Conservation (phyloP, 1,140 invertebrate genomes). For the Lordiphosa collinella region DNA sequence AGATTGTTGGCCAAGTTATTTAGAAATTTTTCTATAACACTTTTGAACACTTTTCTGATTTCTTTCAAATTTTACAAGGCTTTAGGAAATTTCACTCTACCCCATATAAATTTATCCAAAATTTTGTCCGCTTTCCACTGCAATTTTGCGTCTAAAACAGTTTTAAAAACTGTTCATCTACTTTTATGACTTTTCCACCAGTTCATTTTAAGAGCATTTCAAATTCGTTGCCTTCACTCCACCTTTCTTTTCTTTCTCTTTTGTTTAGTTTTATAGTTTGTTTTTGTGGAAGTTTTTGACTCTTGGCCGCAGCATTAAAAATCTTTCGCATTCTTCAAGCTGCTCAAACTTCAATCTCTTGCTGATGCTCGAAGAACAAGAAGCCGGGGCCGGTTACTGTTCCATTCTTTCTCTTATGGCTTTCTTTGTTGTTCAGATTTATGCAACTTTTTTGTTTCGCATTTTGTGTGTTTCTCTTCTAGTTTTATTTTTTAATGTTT, state of each 20-base stretch:
- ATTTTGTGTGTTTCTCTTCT: slow-evolving; percentile 15
- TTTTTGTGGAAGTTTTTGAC: slow-evolving; percentile 33
- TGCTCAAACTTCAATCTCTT: slow-evolving; percentile 11
- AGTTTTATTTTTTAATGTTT: slow-evolving; percentile 52
- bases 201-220: no score
- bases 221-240: no score
- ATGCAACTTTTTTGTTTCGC: slow-evolving; percentile 57
- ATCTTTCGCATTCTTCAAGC: slow-evolving; percentile 56
- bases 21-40: no score
- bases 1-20: no score
- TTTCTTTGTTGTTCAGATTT: slow-evolving; percentile 67
- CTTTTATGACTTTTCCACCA: no score
- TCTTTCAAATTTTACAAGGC: no score
- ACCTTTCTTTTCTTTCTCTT: slow-evolving; percentile 35
- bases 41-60: no score
- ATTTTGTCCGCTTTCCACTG: no score
- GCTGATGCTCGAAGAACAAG: background rate
- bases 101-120: no score
- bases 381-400: slow-evolving; percentile 51
- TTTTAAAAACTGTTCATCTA: no score
- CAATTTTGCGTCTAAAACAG: no score
- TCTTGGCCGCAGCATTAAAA: slow-evolving; percentile 42
- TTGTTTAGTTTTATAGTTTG: slow-evolving; percentile 26
- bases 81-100: no score
- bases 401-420: slow-evolving; percentile 44